These are phyloP conservation scores for Cerastoderma edule DNA, from an alignment of 2,888 invertebrate species.

Conservation along the genomic window DNA sequence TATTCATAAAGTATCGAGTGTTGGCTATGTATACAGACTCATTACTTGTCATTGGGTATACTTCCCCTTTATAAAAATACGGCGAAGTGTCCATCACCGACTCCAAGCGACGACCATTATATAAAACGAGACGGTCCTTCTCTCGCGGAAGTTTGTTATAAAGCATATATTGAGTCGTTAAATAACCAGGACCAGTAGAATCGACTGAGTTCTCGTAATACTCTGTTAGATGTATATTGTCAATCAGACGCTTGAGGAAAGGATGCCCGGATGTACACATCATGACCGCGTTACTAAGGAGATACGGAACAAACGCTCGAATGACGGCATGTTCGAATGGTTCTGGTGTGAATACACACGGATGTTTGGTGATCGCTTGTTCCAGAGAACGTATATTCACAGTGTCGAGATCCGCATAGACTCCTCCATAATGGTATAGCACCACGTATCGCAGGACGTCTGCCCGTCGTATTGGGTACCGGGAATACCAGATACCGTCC, in stretches of 20 bases:
- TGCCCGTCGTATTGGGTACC: constrained; percentile 71
- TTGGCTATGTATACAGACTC: constrained; percentile 31
- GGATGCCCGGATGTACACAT: constrained; percentile 70
- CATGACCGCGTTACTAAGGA: constrained; percentile 75
- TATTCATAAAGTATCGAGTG: constrained; percentile 31
- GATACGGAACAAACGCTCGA: constrained; percentile 66
- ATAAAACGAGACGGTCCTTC: neutral
- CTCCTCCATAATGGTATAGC: constrained; percentile 77
- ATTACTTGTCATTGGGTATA: constrained; percentile 4
- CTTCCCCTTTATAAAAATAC: constrained; percentile 23
- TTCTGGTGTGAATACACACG: constrained; percentile 73
- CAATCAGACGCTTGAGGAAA: constrained; percentile 64
- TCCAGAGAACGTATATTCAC: constrained; percentile 73
- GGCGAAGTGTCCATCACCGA: constrained; percentile 15
- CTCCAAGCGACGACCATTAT: constrained; percentile 6
- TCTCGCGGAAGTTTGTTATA: constrained; percentile 19
- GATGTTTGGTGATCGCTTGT: constrained; percentile 62
- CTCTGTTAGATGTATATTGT: constrained; percentile 23
- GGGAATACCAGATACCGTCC: constrained; percentile 64
- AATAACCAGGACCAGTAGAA: constrained; percentile 27
- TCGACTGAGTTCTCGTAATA: constrained; percentile 15
- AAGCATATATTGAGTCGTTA: constrained; percentile 22
- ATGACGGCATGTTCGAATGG: constrained; percentile 72
- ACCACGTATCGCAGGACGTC: constrained; percentile 79
- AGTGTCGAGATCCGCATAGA: constrained; percentile 79